Evolutionary conservation across 2,888 invertebrate genomes (phyloP).

Genomic region (Leistus spinibarbis): DNA sequence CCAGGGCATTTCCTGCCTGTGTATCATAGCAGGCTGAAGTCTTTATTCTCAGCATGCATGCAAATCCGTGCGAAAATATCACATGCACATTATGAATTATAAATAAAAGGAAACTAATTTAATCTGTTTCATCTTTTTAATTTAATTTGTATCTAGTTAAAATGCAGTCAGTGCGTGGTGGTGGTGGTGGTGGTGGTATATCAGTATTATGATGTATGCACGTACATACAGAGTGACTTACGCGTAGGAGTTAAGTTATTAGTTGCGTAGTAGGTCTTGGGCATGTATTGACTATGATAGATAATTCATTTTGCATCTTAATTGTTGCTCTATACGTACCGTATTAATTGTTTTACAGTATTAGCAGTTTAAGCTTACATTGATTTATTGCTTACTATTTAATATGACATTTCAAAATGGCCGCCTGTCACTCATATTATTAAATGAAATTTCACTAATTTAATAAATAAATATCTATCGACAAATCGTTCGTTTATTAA

Average conservation of each 20-base stretch:
- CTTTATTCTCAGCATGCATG: constrained; percentile 3
- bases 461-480: too few species aligned
- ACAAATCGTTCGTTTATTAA: too few species aligned
- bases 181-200: too few species aligned
- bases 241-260: neutral
- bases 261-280: neutral
- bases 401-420: too few species aligned
- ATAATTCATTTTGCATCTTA: neutral
- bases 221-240: neutral
- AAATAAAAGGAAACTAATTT: neutral
- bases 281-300: neutral
- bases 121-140: too few species aligned
- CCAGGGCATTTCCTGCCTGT: constrained; percentile 9
- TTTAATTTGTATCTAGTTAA: neutral
- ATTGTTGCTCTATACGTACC: neutral
- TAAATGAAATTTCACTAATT: too few species aligned
- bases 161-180: too few species aligned
- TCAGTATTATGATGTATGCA: neutral
- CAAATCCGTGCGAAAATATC: constrained; percentile 21
- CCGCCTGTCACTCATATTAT: too few species aligned
- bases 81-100: neutral
- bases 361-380: too few species aligned
- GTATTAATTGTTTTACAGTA: too few species aligned
- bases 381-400: too few species aligned
- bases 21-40: neutral